These are phyloP conservation scores for Trichoplusia ni DNA, from an alignment of 1,140 invertebrate genomes.

Conservation along the genomic window DNA sequence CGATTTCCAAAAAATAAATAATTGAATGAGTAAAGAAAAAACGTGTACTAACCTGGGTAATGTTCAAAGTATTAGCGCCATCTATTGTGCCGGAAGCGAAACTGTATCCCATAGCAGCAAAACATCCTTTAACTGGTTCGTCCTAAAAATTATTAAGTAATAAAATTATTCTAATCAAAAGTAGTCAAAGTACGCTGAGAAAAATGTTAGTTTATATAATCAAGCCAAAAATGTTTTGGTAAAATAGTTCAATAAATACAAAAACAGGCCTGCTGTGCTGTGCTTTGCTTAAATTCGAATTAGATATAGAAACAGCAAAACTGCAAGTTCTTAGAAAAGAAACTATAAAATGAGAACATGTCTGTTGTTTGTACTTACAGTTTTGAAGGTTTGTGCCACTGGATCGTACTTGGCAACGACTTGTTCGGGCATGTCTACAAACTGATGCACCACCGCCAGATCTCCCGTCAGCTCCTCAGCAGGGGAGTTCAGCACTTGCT, in stretches of 20 bases:
- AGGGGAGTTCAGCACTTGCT: constrained; percentile 55
- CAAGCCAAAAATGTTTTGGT: too few species aligned
- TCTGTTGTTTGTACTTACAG: too few species aligned
- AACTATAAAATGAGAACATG: too few species aligned
- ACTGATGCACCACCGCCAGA: constrained; percentile 89
- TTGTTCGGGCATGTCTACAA: constrained; percentile 90
- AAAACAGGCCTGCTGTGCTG: too few species aligned
- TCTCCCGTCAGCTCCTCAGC: constrained; percentile 86
- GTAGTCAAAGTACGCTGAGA: too few species aligned
- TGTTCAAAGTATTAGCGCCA: constrained; percentile 94
- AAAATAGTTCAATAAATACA: too few species aligned
- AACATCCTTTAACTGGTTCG: constrained; percentile 87
- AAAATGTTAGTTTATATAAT: too few species aligned
- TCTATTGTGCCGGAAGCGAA: constrained; percentile 97
- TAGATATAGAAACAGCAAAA: too few species aligned
- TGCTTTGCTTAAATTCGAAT: too few species aligned
- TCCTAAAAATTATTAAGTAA: constrained; percentile 44
- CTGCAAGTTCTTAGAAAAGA: too few species aligned
- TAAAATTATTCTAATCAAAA: not conserved
- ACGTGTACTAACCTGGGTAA: constrained; percentile 83
- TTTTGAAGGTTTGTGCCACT: constrained; percentile 64
- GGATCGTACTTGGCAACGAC: constrained; percentile 83
- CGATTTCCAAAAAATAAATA: too few species aligned
- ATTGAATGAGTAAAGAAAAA: not conserved
- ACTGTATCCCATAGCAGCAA: constrained; percentile 94